Base-by-base conservation (phyloP, 2,888 invertebrate species). In the Archips xylosteana region DNA sequence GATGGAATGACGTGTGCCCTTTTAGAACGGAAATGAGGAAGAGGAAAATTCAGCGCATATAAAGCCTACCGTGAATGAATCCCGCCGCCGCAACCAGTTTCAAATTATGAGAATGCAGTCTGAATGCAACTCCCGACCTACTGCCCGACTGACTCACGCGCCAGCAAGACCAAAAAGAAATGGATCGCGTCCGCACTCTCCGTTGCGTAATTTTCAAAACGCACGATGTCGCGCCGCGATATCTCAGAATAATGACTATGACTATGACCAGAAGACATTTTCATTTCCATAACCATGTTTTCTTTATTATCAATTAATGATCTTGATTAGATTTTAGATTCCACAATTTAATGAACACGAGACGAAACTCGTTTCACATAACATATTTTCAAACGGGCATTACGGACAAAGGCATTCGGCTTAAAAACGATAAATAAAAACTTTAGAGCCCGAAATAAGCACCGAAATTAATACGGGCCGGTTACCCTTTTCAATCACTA, bases 401-500 rank as follows among this genome's bases (percentile, higher is more conserved):
- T 78, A 81, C 80, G 75, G 77, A 74, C 80, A 79, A 78, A 80
- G 80, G 81, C 83, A 85, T 86, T 85, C 81, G 80, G 81, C 79
- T 83, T 82, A 76, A 71, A 84, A 83, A 83, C 82, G 83, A 84
- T 82, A 85, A 85, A 87, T 85, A 87, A 85, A 83, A 86, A 84
- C 82, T 74, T 74, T 74, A 74, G 54, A 70, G 74, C 74, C 59
- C 74, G 65, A 74, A 70, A 74, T 70, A 69, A 74, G 67, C 23
- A 82, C 80, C 81, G 82, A 85, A 85, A 85, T 85, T 83, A 86
- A 85, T 85, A 83, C 85, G 80, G 85, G 87, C 86, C 88, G 88
- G 87, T 88, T 92, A 89, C 92, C 92, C 92, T 90, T 89, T 89
- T 91, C 92, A 92, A 92, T 90, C 91, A 91, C 91, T 93, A 92